Base-by-base conservation (phyloP, 1,140 invertebrate genomes). In the Ruditapes philippinarum region DNA sequence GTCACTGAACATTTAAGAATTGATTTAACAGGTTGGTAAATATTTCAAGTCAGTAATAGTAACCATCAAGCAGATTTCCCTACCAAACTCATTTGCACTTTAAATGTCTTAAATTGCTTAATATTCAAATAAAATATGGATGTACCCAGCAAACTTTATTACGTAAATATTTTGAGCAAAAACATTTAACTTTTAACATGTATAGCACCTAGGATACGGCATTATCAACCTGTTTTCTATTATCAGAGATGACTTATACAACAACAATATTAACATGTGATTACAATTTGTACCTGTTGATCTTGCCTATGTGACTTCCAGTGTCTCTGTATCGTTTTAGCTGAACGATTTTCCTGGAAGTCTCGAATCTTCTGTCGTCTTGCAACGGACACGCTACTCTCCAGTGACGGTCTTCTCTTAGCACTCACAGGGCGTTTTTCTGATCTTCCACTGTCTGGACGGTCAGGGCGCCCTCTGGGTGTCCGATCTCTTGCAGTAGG, bases 291-390 rank as follows among this genome's bases (percentile, higher is more conserved):
- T 70, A 70, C 65, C 36, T 70, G 33, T 40, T 84, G 40, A 5
- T 89, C 70, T 28, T 73, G 17, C 73, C 65, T 68, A 49, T 90
- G 89, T n/a, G 81, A 80, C 19, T 60, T 62, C 89, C 89, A 90
- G n/a, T 76, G 57, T 73, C 76, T 51, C 70, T 90, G 89, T 31
- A 90, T 90, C 0, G 73, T 78, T 73, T 86, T 84, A 7, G 89
- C 89, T 19, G 89, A 80, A 14, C 83, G 28, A 45, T 78, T 90
- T 22, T 89, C 87, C 33, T 89, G 81, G 51, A 84, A 89, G 57
- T 51, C 60, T 51, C 76, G 45, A 9, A 89, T 79, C 45, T 84
- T 89, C 73, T 84, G 68, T 84, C 38, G 78, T 22, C 88, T 49
- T 19, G 49, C 57, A 36, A 60, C 74, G 14, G 87, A 89, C 22